phyloP scores from a whole-genome alignment of 53 echinoderm and acorn worm species.

The Stichopus horrens region DNA sequence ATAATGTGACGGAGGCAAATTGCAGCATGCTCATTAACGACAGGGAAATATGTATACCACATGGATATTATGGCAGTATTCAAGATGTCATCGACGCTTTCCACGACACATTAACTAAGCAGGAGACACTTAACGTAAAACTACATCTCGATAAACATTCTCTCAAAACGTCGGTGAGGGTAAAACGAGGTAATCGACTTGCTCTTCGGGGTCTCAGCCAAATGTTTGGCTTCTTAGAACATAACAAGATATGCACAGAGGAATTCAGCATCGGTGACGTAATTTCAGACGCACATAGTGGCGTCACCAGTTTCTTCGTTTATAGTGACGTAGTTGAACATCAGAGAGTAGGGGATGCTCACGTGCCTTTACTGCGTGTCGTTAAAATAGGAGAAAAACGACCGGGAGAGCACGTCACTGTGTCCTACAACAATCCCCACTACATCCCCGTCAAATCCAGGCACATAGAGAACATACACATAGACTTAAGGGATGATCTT shows the following conservation, averaged over 20 bases:
- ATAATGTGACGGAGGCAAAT: constrained; percentile 46
- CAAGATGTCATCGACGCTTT: constrained; percentile 18
- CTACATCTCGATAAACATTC: not conserved
- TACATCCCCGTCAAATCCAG: constrained; percentile 58
- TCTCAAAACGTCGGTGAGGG: constrained; percentile 31
- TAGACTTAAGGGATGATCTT: constrained; percentile 64
- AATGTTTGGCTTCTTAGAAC: constrained; percentile 28
- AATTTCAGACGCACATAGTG: constrained; percentile 54
- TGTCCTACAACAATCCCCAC: constrained; percentile 53
- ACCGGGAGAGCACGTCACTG: constrained; percentile 46
- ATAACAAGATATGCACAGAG: constrained; percentile 5
- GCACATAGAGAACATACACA: constrained; percentile 58
- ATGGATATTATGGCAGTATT: constrained; percentile 18
- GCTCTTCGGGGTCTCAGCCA: not conserved
- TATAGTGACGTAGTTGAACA: constrained; percentile 62
- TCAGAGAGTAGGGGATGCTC: constrained; percentile 63
- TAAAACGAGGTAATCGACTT: not conserved
- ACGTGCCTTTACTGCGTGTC: constrained; percentile 54
- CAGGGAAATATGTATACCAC: not conserved
- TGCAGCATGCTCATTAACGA: constrained; percentile 38
- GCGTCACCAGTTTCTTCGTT: constrained; percentile 58
- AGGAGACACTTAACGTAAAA: not conserved
- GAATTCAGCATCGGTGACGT: constrained; percentile 7
- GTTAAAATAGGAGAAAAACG: constrained; percentile 28
- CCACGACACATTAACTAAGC: not conserved